Conservation (phyloP, 2,113 vertebrate species). For the Colius striatus region DNA sequence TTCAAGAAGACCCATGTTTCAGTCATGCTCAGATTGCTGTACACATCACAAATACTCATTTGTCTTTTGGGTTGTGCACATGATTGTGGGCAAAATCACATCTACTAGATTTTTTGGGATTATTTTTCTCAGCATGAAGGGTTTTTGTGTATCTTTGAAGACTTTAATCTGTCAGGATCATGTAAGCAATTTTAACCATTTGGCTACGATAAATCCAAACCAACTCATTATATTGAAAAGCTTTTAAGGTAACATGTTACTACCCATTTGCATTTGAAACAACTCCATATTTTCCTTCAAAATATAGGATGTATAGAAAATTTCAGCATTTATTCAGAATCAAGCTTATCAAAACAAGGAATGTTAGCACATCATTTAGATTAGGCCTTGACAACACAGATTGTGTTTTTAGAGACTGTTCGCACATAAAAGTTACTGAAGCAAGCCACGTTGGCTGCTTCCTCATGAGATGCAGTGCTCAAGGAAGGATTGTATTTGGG, state of each 20-base stretch:
- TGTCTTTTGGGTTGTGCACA: neutral
- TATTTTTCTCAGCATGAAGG: neutral
- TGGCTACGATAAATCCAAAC: neutral
- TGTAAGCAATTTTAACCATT: neutral
- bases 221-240: neutral
- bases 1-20: neutral
- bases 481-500: neutral
- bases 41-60: neutral
- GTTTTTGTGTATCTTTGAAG: neutral
- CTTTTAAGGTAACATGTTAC: neutral
- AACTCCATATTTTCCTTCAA: neutral
- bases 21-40: neutral
- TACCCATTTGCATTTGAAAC: neutral
- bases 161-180: neutral
- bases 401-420: slow-evolving; percentile 64
- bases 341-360: slow-evolving; percentile 24
- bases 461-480: slow-evolving; percentile 32
- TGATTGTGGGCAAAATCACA: neutral
- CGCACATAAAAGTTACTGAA: slow-evolving; percentile 57
- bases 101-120: neutral
- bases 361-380: slow-evolving; percentile 56
- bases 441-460: slow-evolving; percentile 25
- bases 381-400: slow-evolving; percentile 42
- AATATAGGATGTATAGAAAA: neutral
- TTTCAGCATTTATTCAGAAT: neutral